These are phyloP conservation scores for Sarcophaga bullata DNA, from an alignment of 1,140 invertebrate species.

Conservation along the genomic window DNA sequence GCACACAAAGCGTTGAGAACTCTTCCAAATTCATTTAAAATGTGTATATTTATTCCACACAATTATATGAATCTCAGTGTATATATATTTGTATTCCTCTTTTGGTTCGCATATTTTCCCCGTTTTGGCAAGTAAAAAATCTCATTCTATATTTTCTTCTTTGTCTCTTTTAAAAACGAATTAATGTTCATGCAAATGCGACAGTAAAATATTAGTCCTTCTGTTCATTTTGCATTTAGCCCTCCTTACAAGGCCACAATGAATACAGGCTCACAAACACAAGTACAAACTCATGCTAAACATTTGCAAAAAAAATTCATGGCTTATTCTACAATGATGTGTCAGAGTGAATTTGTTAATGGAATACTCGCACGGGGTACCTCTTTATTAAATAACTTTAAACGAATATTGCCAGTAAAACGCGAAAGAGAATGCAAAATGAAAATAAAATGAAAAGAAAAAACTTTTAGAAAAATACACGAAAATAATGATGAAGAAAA, in stretches of 20 bases:
- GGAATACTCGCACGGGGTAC: neutral
- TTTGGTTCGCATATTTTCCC: neutral
- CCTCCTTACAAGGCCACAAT: conserved; percentile 11
- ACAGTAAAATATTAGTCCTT: conserved; percentile 40
- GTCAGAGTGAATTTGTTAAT: conserved; percentile 1
- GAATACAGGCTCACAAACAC: neutral
- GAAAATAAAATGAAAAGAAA: neutral
- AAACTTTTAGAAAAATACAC: neutral
- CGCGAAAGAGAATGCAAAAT: neutral
- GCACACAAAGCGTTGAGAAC: neutral
- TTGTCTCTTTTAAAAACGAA: conserved; percentile 29
- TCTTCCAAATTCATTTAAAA: neutral
- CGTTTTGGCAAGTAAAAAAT: conserved; percentile 12
- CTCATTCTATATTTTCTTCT: conserved; percentile 7
- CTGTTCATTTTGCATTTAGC: conserved; percentile 24
- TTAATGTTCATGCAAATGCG: conserved; percentile 40
- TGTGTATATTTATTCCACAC: neutral
- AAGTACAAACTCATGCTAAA: neutral
- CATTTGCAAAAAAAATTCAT: conserved; percentile 2
- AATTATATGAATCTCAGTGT: neutral
- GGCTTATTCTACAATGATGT: conserved; percentile 6
- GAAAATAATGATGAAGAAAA: neutral
- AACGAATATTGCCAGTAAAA: conserved; percentile 1
- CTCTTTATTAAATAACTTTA: conserved; percentile 24
- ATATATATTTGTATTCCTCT: neutral